Evolutionary conservation across 2,888 invertebrate genomes (phyloP), one percentile per base, ranked within the genome.

Genomic region (Electrophaes corylata): DNA sequence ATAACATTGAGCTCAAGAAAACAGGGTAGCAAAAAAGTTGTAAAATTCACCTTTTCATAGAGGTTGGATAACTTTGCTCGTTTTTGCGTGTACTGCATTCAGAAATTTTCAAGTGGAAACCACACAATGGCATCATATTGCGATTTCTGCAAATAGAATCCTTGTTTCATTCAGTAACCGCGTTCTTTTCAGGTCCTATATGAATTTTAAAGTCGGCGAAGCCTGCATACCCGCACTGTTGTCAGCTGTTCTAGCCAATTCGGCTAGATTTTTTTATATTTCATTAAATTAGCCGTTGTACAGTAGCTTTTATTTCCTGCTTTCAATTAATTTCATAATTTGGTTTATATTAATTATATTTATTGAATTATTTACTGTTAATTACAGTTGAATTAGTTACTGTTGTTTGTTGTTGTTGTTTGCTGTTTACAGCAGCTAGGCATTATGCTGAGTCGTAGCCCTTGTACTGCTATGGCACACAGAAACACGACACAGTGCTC

Each of bases 181-280:
- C 49, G 57, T 47, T 68, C 66, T 66, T 61, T 64, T 45, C 67
- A 66, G 65, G 64, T 62, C 66, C 57, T 69, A 60, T 66, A 74
- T 69, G 73, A 70, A 71, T 72, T 75, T 74, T 72, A 64, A 70
- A 72, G 66, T 62, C 61, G 47, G 64, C 44, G n/a, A 29, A 49
- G 53, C 39, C 18, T 43, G 31, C 48, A 52, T 44, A 14, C 45
- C 43, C 12, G 11, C 29, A 37, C 20, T 44, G 51, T 57, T 60
- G 56, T 49, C 60, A 59, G 39, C 58, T 54, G 26, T 19, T 29
- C 6, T 8, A 14, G 16, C 26, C 14, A 33, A 16, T 29, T 43
- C 18, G 49, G 49, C 14, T 37, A 46, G 11, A 23, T 31, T 56
- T 39, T 31, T 37, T 14, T 31, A 33, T 6, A n/a, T 23, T 16